Base-by-base conservation (phyloP, 2,797 vertebrate species). In the Neopelma chrysocephalum region DNA sequence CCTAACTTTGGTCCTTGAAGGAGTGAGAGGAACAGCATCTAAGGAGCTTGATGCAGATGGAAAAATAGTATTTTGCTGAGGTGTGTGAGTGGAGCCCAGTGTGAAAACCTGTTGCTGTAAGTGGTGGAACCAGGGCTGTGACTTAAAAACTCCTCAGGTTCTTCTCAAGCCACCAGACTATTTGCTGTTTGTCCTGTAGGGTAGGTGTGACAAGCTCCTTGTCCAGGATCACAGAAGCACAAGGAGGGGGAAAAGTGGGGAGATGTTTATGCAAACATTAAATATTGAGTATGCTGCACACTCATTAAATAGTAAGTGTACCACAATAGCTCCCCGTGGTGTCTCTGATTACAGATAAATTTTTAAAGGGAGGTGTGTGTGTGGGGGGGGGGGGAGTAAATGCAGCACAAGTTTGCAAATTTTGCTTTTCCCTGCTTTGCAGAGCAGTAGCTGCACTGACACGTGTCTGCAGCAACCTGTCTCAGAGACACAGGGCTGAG, bases 271-370 rank as follows among this genome's bases (percentile, higher is more conserved):
- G 42, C 82, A 65, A 82, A 51, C 68, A 80, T 94, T 84, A 87
- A 93, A 82, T 92, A 90, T 94, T 93, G 48, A 95, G 50, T 34
- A 22, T 40, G 31, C 27, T 19, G 27, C 65, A 29, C 15, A 6
- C 10, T 79, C 60, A 87, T 96, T 78, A 94, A 96, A 88, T 79
- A 84, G 92, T 91, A 87, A 96, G 71, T 43, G 17, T 51, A 11
- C 68, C 48, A 58, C 83, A 45, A 12, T 58, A 85, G 57, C 45
- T 80, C 60, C 57, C 92, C 0, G 0, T 40, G 31, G 31, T 61
- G 75, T 85, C 90, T 94, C 91, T 64, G 70, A 10, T 82, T 90
- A 91, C 83, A 54, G 60, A 58, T 96, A 54, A 77, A 95, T 93
- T 66, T 94, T 95, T 96, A 82, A 96, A 93, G 38, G 22, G 2